Conservation (phyloP, 2,888 invertebrate genomes). For the Nysson spinosus region DNA sequence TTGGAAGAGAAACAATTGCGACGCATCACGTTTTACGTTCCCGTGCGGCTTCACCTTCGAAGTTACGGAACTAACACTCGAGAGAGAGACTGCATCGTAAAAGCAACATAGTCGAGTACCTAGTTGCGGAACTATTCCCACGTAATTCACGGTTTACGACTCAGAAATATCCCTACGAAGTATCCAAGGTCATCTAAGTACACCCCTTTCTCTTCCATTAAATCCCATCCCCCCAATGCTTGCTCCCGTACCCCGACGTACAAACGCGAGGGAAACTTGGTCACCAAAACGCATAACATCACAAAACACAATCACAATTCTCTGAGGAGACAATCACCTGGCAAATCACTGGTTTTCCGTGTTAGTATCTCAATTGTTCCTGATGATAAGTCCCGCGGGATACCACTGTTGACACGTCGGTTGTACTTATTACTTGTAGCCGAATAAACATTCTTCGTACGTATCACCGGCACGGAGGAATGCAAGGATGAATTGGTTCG, state of each 20-base stretch:
- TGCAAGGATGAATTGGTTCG: not conserved
- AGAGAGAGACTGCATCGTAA: no score
- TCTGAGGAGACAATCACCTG: conserved; percentile 57
- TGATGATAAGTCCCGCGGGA: no score
- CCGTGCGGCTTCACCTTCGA: no score
- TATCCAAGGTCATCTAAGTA: conserved; percentile 1
- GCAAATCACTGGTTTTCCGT: conserved; percentile 32
- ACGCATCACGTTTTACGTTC: no score
- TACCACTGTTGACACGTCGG: no score
- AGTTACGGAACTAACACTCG: no score
- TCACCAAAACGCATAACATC: conserved; percentile 37
- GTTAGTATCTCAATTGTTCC: conserved; percentile 2
- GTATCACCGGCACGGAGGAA: conserved; percentile 1
- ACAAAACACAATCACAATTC: conserved; percentile 48
- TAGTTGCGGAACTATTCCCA: no score
- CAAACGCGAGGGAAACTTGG: conserved; percentile 37
- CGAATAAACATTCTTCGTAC: no score
- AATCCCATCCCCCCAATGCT: not conserved
- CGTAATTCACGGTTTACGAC: not conserved
- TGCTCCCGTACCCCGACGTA: not conserved
- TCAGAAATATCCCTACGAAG: not conserved
- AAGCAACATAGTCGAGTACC: no score
- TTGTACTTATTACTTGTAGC: no score
- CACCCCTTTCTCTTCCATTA: not conserved
- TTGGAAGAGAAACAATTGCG: no score